Evolutionary conservation across 2,888 invertebrate genomes (phyloP).

Genomic region (Sclerodermus sp.): DNA sequence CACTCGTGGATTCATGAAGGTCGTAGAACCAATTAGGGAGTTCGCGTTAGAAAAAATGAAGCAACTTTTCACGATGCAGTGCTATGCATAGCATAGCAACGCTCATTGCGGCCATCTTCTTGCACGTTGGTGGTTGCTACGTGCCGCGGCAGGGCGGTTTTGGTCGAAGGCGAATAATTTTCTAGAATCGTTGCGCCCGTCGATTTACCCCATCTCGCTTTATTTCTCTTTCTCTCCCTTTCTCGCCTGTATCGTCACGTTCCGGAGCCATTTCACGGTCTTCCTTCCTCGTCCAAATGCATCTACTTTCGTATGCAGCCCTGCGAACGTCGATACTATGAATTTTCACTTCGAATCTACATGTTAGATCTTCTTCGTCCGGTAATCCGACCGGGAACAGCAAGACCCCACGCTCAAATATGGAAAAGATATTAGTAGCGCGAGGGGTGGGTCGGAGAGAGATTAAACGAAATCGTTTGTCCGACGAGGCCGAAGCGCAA

Average conservation of each 20-base stretch:
- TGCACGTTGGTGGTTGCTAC: not conserved
- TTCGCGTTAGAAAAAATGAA: too few species aligned
- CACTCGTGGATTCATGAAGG: too few species aligned
- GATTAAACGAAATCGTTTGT: too few species aligned
- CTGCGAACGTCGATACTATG: conserved; percentile 28
- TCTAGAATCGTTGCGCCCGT: conserved; percentile 14
- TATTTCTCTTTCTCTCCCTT: not conserved
- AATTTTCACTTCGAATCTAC: conserved; percentile 17
- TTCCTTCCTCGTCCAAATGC: conserved; percentile 19
- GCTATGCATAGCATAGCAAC: conserved; percentile 33
- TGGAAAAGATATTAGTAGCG: too few species aligned
- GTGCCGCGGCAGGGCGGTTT: conserved; percentile 1
- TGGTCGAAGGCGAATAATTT: conserved; percentile 22
- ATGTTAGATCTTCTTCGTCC: not conserved
- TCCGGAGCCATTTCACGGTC: not conserved
- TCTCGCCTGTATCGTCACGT: not conserved
- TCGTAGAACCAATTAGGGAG: too few species aligned
- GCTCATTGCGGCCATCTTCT: too few species aligned
- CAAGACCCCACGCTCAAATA: too few species aligned
- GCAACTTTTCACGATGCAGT: too few species aligned
- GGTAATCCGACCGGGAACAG: too few species aligned
- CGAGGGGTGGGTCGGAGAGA: too few species aligned
- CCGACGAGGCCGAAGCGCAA: too few species aligned
- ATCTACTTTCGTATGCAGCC: conserved; percentile 22
- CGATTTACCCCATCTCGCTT: not conserved